Base-by-base conservation (phyloP, 2,113 vertebrate genomes). In the Gasterosteus nipponicus region DNA sequence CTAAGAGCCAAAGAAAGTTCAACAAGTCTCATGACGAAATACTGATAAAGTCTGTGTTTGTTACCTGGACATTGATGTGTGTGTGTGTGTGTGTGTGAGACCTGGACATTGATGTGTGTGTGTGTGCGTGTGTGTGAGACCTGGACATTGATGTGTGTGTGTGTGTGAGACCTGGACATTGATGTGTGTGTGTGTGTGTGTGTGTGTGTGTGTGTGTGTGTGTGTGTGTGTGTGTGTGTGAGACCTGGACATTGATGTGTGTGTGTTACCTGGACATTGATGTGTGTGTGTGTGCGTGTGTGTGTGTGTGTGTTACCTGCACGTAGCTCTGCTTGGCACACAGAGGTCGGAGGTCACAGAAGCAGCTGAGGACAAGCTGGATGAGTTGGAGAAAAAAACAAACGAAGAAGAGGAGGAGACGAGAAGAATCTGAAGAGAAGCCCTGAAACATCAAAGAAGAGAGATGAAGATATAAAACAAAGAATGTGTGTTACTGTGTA, bases 291-390 rank as follows among this genome's bases (percentile, higher is more conserved):
- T 42, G 22, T 14, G 53, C 15, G 49, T 51, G 49, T 51, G 49
- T 51, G 18, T 51, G 19, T 51, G 22, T 14, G 26, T 46, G 46
- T 31, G 29, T 15, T 64, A 97, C 96, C 72, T 90, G 51, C 10
- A 15, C 68, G 15, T 41, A 89, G 49, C 41, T 26, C 3, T 69
- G 82, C 84, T 93, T 89, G 0, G 82, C 86, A 63, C 94, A 93
- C 60, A 91, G 89, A 0, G 95, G 93, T 10, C 91, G 82, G 1
- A n/a, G 83, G 67, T 98, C 97, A 0, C 88, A 91, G 18, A 96
- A 92, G 83, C 95, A 96, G 87, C 94, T 95, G 38, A 97, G 85
- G 57, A 95, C 62, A 2, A 97, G 87, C 66, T 96, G 89, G 1
- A 81, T 86, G 51, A 93, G 61, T 63, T 96, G 93, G 38, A 97